Evolutionary conservation across 92 coral and sea anemone species (phyloP), one percentile per base, ranked within the genome.

Genomic region (Galaxea fascicularis): DNA sequence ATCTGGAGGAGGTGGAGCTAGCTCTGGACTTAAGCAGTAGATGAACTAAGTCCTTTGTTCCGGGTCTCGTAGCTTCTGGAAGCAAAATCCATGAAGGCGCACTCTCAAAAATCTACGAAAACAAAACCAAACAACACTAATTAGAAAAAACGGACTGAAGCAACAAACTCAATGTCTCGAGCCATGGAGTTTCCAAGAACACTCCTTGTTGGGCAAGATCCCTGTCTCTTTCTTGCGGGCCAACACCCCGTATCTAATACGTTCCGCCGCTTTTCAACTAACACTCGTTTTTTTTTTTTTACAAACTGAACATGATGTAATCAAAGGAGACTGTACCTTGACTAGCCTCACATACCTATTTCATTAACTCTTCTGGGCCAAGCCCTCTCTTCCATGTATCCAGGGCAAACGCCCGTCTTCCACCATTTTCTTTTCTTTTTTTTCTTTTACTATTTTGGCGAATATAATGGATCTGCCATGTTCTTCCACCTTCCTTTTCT

Each of bases 181-280:
- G 11, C 51, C 51, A 12, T 46, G 51, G 51, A 46, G 51, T 5
- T 46, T 46, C 51, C 51, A 46, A 46, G 51, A 24, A 59, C 65
- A 59, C 65, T 59, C 13, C 65, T 59, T 59, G 65, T 59, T 59
- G 65, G 65, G 65, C 65, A 59, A 59, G 65, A 59, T 20, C 25
- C 65, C 25, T 59, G 21, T 59, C 65, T 4, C 25, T 59, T 59
- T 59, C 22, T n/a, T 18, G 65, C 26, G 65, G 21, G 65, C 26
- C 65, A 59, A 59, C 65, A 59, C 65, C 65, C 25, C 65, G 20
- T 59, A 59, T 59, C 25, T 59, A 59, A 59, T 59, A 59, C 65
- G 65, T 59, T 59, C 65, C 12, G 65, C 65, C 65, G 5, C 51
- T 46, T 46, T 46, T 5, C 51, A 46, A 46, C 51, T 46, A 46